These are phyloP conservation scores for Cirrhinus mrigala DNA, from an alignment of 2,797 vertebrate species.

Conservation along the genomic window DNA sequence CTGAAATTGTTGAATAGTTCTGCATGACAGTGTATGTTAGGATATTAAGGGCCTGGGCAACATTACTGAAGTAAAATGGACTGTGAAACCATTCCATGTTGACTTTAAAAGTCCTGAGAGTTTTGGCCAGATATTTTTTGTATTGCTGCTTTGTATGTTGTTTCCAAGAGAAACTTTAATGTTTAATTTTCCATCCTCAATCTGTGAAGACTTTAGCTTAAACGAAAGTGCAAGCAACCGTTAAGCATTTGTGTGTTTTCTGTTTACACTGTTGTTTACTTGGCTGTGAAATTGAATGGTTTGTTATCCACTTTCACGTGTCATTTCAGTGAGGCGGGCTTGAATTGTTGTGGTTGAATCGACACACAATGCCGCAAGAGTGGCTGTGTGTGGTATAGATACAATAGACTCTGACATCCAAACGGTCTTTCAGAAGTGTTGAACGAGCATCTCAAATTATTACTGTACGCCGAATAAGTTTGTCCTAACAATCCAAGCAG, in stretches of 20 bases:
- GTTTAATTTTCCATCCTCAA: conserved; percentile 36
- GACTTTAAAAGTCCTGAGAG: background rate
- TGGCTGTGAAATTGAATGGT: conserved; percentile 32
- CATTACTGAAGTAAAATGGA: background rate
- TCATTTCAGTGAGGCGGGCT: conserved; percentile 3
- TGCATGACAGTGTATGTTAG: background rate
- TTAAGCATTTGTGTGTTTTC: conserved; percentile 1
- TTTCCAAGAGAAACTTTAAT: conserved; percentile 38
- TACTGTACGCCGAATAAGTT: background rate
- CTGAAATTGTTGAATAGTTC: background rate
- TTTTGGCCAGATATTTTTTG: background rate
- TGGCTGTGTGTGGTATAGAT: background rate
- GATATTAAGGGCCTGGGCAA: background rate
- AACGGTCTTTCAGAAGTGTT: background rate
- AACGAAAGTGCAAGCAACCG: conserved; percentile 1
- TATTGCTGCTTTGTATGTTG: conserved; percentile 4
- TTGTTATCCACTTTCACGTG: conserved; percentile 28
- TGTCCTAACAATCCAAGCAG: background rate
- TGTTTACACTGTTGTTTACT: conserved; percentile 37
- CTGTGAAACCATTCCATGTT: background rate
- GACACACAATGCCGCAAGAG: background rate
- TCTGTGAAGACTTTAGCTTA: background rate
- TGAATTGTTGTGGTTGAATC: background rate
- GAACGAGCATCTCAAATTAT: background rate
- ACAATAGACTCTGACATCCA: conserved; percentile 3